Base-by-base conservation (phyloP, 2,797 vertebrate genomes). In the Crenichthys baileyi region DNA sequence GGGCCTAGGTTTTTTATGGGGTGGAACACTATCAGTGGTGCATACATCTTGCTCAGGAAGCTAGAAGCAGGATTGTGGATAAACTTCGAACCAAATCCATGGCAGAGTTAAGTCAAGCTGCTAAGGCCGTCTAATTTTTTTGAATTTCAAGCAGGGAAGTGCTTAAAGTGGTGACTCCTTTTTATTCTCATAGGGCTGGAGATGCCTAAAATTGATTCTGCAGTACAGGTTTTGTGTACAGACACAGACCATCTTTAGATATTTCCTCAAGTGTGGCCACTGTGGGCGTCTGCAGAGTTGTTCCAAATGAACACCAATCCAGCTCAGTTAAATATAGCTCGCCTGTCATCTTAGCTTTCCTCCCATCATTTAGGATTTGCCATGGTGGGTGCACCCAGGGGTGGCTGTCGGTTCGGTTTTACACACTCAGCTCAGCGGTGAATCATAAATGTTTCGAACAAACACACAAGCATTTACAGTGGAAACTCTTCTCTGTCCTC, bases 401-500 rank as follows among this genome's bases (percentile, higher is more conserved):
- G 89, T 87, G 80, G 86, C 88, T 93, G 92, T 93, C 90, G 82
- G 83, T 89, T 93, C 58, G 67, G 87, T 92, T 93, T 92, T 84
- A 87, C 89, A 86, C 86, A 90, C 88, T 85, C 70, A 48, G 24
- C 67, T 91, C 80, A 79, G 73, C 1, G 12, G 68, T 84, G 88
- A 86, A 79, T 84, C 85, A 79, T 81, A 83, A 79, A 79, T 67
- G 63, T 2, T 36, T 26, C 76, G 44, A 77, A 68, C 72, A 65
- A 12, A 83, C 82, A 71, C 83, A 71, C 46, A 13, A 16, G 22
- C 11, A 7, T 76, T 76, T 77, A 76, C 72, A 73, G 80, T 58
- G 41, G 18, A 26, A 80, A 61, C 31, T 68, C 67, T 13, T 70
- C 71, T 77, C 67, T 20, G 65, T 60, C 24, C 70, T 7, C 2